Percentiles rank a stretch among this genome's conserved stretches.
phyloP scores from a whole-genome alignment of 2,888 invertebrate genomes.

The Orthosia cruda region DNA sequence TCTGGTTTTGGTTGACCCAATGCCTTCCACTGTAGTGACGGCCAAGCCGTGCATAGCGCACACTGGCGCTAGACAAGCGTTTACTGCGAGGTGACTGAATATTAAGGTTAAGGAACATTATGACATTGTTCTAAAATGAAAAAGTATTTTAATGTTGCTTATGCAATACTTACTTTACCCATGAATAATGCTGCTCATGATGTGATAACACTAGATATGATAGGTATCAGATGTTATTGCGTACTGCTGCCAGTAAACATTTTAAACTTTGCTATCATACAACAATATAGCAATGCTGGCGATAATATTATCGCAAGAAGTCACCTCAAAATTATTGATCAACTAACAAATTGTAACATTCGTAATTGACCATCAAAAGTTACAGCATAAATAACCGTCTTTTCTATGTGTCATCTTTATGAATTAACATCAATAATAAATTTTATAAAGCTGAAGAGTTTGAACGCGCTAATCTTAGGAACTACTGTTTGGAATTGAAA shows the following conservation, averaged over 20 bases:
- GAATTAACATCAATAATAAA: constrained; percentile 5
- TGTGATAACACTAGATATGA: constrained; percentile 26
- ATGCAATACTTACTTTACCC: neutral
- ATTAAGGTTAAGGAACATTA: constrained; percentile 63
- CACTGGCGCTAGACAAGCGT: constrained; percentile 96
- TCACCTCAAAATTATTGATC: constrained; percentile 28
- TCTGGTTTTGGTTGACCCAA: constrained; percentile 94
- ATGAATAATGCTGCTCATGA: neutral
- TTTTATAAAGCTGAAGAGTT: no score
- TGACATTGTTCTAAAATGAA: constrained; percentile 15
- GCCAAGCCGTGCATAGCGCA: constrained; percentile 96
- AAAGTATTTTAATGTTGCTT: constrained; percentile 1
- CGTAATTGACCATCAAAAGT: neutral
- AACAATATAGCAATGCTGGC: constrained; percentile 26
- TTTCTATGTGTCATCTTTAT: neutral
- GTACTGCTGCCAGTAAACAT: constrained; percentile 19
- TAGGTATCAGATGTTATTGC: constrained; percentile 13
- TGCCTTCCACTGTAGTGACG: constrained; percentile 97
- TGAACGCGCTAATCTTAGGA: no score
- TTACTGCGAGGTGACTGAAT: constrained; percentile 94
- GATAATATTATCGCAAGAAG: constrained; percentile 34
- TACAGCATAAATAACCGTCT: neutral
- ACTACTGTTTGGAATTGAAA: no score
- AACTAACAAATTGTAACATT: constrained; percentile 13
- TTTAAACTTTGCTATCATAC: constrained; percentile 12